These are phyloP conservation scores for Eudemis profundana DNA, from an alignment of 2,888 invertebrate genomes.

Conservation along the genomic window DNA sequence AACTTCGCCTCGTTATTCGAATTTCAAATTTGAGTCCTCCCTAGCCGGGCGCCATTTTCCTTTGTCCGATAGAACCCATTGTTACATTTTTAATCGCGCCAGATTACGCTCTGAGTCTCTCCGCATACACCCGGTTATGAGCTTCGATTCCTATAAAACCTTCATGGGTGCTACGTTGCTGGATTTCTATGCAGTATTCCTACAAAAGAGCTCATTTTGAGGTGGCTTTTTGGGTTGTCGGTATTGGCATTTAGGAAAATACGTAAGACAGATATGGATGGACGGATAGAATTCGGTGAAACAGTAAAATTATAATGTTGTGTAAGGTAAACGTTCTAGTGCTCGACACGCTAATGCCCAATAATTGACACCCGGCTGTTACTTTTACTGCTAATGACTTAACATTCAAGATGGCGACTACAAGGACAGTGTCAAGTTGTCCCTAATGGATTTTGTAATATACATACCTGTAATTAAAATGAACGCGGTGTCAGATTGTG, in stretches of 20 bases:
- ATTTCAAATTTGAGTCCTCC: constrained; percentile 24
- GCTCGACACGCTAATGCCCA: no score
- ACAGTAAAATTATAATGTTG: no score
- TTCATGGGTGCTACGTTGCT: constrained; percentile 17
- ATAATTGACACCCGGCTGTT: no score
- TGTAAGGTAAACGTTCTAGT: no score
- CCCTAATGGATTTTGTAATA: no score
- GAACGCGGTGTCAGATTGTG: no score
- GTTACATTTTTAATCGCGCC: constrained; percentile 45
- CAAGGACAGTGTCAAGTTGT: no score
- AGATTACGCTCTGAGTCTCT: constrained; percentile 39
- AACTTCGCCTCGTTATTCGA: constrained; percentile 4
- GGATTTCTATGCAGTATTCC: constrained; percentile 12
- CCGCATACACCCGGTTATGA: constrained; percentile 40
- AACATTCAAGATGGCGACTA: no score
- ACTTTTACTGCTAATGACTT: no score
- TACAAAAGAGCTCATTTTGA: neutral
- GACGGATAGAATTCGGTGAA: no score
- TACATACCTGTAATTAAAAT: no score
- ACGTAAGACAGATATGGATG: no score
- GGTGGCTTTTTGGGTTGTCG: neutral
- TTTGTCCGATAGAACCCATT: constrained; percentile 43
- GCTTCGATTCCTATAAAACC: constrained; percentile 32
- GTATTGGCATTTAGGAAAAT: neutral
- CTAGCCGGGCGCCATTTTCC: constrained; percentile 22